A percentile compares a stretch with the other conserved stretches of the same genome.
Conservation (phyloP, 2,797 vertebrate genomes). For the Peromyscus eremicus region DNA sequence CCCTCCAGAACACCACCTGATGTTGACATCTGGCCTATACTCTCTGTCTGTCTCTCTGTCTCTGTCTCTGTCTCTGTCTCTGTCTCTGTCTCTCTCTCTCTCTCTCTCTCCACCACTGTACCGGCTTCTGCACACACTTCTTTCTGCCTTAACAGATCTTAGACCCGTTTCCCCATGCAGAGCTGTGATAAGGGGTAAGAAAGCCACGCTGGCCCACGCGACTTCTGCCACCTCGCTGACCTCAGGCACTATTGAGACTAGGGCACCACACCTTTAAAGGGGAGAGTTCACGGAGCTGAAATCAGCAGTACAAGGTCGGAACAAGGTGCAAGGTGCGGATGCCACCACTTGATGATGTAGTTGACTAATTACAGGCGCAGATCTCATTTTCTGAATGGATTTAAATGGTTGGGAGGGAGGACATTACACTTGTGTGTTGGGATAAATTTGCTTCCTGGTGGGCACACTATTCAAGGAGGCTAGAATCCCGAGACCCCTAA, state of each 20-base stretch:
- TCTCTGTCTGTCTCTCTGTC: not conserved
- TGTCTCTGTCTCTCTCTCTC: too few relatives aligned
- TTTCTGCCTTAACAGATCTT: not conserved
- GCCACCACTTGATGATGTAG: not conserved
- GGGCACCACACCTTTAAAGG: slow-evolving; percentile 3
- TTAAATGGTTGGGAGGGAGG: slow-evolving; percentile 26
- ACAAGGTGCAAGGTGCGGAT: not conserved
- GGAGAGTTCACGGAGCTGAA: not conserved
- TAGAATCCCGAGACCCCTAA: slow-evolving; percentile 61
- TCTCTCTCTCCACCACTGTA: rapidly evolving
- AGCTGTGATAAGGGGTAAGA: not conserved
- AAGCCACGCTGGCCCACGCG: not conserved
- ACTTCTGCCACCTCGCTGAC: not conserved
- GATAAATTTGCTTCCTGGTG: slow-evolving; percentile 56
- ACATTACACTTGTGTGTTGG: slow-evolving; percentile 18
- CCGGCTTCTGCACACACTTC: not conserved
- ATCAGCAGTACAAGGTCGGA: not conserved
- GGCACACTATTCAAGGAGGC: slow-evolving; percentile 37
- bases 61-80: not conserved
- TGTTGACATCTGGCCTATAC: not conserved
- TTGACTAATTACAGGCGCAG: slow-evolving; percentile 20
- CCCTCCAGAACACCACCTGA: not conserved
- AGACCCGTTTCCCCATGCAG: not conserved
- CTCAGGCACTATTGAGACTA: not conserved
- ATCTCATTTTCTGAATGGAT: slow-evolving; percentile 45